phyloP scores from a whole-genome alignment of 2,113 vertebrate species.

The Laticauda laticaudata region DNA sequence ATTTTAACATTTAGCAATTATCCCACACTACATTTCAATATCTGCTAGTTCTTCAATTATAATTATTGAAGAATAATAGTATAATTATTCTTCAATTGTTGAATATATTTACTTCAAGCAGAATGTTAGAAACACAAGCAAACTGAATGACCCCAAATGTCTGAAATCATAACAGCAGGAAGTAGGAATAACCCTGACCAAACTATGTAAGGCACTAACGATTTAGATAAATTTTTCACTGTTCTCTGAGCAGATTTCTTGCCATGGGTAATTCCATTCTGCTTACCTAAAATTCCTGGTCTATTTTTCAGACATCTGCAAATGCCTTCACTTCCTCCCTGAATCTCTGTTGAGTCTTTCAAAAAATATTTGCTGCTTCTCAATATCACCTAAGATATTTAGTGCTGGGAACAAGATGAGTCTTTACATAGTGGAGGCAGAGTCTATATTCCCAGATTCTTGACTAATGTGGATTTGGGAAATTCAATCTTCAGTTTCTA shows the following conservation, averaged over 20 bases:
- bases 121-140: background rate
- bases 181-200: background rate
- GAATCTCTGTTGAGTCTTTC: background rate
- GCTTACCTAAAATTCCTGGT: conserved; percentile 61
- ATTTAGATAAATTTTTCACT: conserved; percentile 50
- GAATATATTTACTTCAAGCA: background rate
- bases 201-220: conserved; percentile 19
- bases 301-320: conserved; percentile 56
- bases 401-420: background rate
- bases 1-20: background rate
- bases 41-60: background rate
- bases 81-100: background rate
- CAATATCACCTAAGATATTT: conserved; percentile 19
- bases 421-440: background rate
- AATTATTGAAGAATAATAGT: background rate
- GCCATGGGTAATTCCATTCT: conserved; percentile 61
- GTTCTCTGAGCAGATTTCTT: conserved; percentile 41
- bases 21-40: background rate
- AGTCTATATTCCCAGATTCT: fast-evolving
- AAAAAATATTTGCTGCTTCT: conserved; percentile 16
- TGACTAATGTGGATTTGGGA: conserved; percentile 3
- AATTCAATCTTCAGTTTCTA: background rate
- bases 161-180: background rate
- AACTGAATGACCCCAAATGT: background rate
- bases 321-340: conserved; percentile 58